Percentiles rank a stretch among this genome's conserved stretches.
phyloP scores from a whole-genome alignment of 2,797 vertebrate species.

The Takifugu rubripes region DNA sequence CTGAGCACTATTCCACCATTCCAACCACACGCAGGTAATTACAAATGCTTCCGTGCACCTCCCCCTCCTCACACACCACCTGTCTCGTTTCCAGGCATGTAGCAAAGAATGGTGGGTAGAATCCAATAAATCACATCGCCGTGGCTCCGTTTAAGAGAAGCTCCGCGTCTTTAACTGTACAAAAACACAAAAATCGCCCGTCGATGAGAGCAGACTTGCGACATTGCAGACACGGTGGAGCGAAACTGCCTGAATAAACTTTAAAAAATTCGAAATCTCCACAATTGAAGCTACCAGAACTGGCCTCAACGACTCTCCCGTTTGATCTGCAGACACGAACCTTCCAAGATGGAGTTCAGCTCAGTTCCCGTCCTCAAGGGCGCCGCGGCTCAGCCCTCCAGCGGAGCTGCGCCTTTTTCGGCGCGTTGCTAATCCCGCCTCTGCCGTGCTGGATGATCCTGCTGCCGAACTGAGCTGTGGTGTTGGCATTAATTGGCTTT shows the following conservation, averaged over 20 bases:
- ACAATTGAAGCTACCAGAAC: no score
- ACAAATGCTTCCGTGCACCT: constrained; percentile 68
- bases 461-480: constrained; percentile 18
- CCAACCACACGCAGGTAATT: constrained; percentile 65
- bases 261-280: no score
- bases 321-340: no score
- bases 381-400: constrained; percentile 35
- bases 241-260: no score
- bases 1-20: constrained; percentile 65
- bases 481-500: constrained; percentile 7
- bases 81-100: constrained; percentile 54
- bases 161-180: not conserved
- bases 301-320: no score
- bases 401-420: constrained; percentile 37
- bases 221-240: no score
- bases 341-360: constrained; percentile 25
- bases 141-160: not conserved
- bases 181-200: not conserved
- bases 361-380: constrained; percentile 44
- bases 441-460: constrained; percentile 24
- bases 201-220: not conserved
- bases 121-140: not conserved
- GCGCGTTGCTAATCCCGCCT: constrained; percentile 55
- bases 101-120: constrained; percentile 7
- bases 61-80: constrained; percentile 21